These are phyloP conservation scores for Amiota mariae DNA, from an alignment of 2,888 invertebrate genomes.

Conservation along the genomic window DNA sequence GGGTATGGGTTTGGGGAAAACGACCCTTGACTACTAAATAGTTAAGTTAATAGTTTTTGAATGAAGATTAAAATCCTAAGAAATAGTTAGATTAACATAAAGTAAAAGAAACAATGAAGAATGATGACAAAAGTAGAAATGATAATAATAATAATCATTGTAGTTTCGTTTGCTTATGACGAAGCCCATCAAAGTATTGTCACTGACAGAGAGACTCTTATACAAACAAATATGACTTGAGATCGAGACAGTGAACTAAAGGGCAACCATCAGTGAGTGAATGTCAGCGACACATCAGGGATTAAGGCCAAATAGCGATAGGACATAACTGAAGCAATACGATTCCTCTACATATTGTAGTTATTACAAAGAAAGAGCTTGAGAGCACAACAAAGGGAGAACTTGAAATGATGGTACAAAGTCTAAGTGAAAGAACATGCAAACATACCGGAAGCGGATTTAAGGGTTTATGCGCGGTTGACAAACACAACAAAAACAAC, in stretches of 20 bases:
- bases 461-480: constrained; percentile 66
- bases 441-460: constrained; percentile 55
- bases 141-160: constrained; percentile 34
- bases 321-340: constrained; percentile 18
- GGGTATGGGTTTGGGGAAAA: too few relatives aligned
- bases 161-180: constrained; percentile 35
- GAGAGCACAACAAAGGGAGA: background rate
- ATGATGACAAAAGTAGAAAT: constrained; percentile 16
- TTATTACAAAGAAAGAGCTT: background rate
- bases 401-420: background rate
- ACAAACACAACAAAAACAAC: constrained; percentile 53
- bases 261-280: constrained; percentile 59
- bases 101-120: too few relatives aligned
- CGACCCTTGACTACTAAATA: too few relatives aligned
- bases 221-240: too few relatives aligned
- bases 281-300: constrained; percentile 73
- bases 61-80: too few relatives aligned
- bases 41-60: too few relatives aligned
- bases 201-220: constrained; percentile 54
- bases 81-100: constrained; percentile 19
- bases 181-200: constrained; percentile 72
- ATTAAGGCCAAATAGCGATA: constrained; percentile 62
- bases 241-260: too few relatives aligned
- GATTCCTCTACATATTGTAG: constrained; percentile 7
- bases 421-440: constrained; percentile 16